Evolutionary conservation across 1,140 invertebrate genomes (phyloP).

Genomic region (Brachionus rotundiformis): DNA sequence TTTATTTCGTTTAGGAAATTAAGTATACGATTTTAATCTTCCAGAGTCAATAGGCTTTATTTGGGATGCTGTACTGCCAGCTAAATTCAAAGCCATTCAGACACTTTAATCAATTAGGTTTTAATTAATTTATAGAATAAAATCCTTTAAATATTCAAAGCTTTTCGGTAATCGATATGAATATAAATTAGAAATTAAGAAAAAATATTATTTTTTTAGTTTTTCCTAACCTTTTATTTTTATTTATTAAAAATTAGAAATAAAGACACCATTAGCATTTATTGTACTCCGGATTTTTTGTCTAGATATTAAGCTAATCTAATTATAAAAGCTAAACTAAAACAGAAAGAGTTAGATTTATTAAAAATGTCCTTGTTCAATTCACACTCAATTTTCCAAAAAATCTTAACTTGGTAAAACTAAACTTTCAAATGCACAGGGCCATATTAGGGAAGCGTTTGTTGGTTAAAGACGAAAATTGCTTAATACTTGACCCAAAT

Average conservation of each 20-base stretch:
- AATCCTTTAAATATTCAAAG: conserved; percentile 20
- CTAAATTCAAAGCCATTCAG: neutral
- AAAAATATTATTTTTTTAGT: neutral
- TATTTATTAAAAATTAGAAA: conserved; percentile 13
- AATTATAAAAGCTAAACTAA: neutral
- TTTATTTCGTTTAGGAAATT: conserved; percentile 7
- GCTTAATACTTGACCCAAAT: conserved; percentile 17
- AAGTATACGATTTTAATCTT: neutral
- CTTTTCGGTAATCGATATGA: conserved; percentile 18
- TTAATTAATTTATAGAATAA: conserved; percentile 23
- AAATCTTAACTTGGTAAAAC: no score
- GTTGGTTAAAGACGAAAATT: neutral
- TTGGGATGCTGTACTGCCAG: neutral
- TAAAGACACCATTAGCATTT: conserved; percentile 1
- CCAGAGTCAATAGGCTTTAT: neutral
- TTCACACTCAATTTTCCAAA: no score
- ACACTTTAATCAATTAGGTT: conserved; percentile 11
- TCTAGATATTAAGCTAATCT: neutral
- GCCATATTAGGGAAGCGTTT: neutral
- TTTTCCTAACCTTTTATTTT: neutral
- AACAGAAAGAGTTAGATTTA: no score
- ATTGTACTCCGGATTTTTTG: neutral
- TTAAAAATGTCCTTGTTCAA: neutral
- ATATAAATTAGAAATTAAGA: conserved; percentile 19
- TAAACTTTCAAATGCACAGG: no score